Conservation (phyloP, 2,797 vertebrate species). For the Hippoglossus hippoglossus region DNA sequence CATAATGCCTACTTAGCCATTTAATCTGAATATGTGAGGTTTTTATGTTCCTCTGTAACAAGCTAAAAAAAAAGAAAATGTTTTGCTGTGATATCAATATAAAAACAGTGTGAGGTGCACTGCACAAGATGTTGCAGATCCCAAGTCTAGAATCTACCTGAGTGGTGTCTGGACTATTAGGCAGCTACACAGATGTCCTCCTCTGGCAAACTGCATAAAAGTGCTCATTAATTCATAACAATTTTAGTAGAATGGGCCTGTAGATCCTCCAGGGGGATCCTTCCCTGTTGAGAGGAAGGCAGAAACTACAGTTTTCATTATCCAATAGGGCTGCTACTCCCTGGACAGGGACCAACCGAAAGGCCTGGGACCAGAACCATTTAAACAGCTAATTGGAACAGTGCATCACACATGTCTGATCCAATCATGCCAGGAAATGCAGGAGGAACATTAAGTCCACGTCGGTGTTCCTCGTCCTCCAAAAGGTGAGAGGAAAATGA, state of each 20-base stretch:
- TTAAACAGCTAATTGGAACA: slow-evolving; percentile 14
- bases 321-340: slow-evolving; percentile 11
- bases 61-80: too few species aligned
- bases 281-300: slow-evolving; percentile 9
- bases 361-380: slow-evolving; percentile 13
- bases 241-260: slow-evolving; percentile 7
- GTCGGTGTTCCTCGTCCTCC: neutral
- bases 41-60: too few species aligned
- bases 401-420: slow-evolving; percentile 11
- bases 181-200: slow-evolving; percentile 12
- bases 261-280: slow-evolving; percentile 8
- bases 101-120: neutral
- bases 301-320: slow-evolving; percentile 27
- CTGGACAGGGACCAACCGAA: slow-evolving; percentile 17
- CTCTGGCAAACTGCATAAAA: slow-evolving; percentile 4
- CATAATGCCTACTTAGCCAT: neutral
- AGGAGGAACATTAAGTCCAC: neutral
- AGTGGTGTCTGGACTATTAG: slow-evolving; percentile 5
- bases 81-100: neutral
- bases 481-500: slow-evolving; percentile 3
- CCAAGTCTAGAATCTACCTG: neutral
- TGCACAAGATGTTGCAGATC: neutral
- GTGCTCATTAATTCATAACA: slow-evolving; percentile 33
- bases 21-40: neutral
- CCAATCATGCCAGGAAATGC: slow-evolving; percentile 11